These are phyloP conservation scores for Azorinus chamasolen DNA, from an alignment of 2,888 invertebrate species.

Conservation along the genomic window DNA sequence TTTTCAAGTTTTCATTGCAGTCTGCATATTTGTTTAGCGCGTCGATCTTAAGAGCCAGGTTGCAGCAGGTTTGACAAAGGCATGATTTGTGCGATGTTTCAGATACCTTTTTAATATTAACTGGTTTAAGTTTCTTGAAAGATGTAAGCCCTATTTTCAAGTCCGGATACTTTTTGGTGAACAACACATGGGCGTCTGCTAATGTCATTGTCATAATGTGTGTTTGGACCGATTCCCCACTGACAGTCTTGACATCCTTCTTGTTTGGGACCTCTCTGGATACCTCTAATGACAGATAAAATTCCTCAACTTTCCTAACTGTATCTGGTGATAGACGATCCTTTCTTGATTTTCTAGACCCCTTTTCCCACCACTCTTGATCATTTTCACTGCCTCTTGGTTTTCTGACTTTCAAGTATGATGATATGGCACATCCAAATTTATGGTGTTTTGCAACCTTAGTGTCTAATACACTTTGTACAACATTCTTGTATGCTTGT, in stretches of 20 bases:
- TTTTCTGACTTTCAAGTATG: no score
- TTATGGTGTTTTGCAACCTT: no score
- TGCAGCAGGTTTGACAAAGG: constrained; percentile 47
- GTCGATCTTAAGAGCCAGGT: constrained; percentile 13
- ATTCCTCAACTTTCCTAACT: constrained; percentile 8
- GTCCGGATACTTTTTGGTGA: constrained; percentile 12
- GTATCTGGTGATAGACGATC: no score
- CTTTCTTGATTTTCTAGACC: no score
- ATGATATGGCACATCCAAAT: no score
- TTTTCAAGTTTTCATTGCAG: no score
- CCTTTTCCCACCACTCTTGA: no score
- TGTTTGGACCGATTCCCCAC: constrained; percentile 18
- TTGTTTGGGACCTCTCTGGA: constrained; percentile 39
- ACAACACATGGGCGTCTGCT: constrained; percentile 28
- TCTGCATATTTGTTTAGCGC: background rate
- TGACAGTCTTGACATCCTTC: constrained; percentile 20
- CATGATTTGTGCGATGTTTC: constrained; percentile 42
- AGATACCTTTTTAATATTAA: constrained; percentile 32
- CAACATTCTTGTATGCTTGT: no score
- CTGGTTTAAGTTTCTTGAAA: constrained; percentile 39
- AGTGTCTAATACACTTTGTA: no score
- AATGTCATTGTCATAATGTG: constrained; percentile 47
- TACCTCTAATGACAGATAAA: constrained; percentile 26
- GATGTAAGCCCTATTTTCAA: constrained; percentile 30
- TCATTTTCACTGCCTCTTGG: no score